Evolutionary conservation across 2,888 invertebrate genomes (phyloP), one percentile per base, ranked within the genome.

Genomic region (Drosophila affinis): DNA sequence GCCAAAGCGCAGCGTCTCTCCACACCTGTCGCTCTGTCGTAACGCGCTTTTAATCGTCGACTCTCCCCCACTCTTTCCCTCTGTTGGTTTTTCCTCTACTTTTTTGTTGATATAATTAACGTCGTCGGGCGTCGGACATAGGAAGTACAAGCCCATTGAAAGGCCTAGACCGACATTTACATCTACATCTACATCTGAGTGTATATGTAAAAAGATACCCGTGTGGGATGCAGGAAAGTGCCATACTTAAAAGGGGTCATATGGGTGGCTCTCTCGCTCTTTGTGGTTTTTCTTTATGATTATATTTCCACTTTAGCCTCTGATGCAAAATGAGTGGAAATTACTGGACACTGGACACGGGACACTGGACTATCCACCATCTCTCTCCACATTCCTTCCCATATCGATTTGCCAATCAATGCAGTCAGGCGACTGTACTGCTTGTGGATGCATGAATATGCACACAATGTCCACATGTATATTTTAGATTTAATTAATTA

Each of bases 1-100:
- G n/a, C 39, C 39, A n/a, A 7, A 39, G 14, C 14, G 39, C n/a
- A 7, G 39, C 39, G n/a, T 39, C 51, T 49, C 34, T 58, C 55
- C 65, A 48, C 55, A 64, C 62, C 72, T 70, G 73, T 57, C 24
- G 45, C 60, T 51, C 55, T 61, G 48, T 61, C 72, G 61, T 88
- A 88, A 88, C 76, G 79, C 76, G 63, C 65, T 87, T 87, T 87
- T 82, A 82, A 82, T 87, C 48, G 60, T 21, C 52, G 9, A 14
- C 56, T 12, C 44, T 17, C 53, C 45, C 53, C 47, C 59, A 67
- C 57, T 65, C 54, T 53, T 0, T 39, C 2, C 39, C 39, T 14
- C 21, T 59, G 14, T 46, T 53, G 14, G 45, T 29, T 45, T 55
- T 70, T 46, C 9, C 45, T 34, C 39, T n/a, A 18, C 21, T 12